Evolutionary conservation across 1,140 invertebrate genomes (phyloP), one percentile per base, ranked within the genome.

Genomic region (Drosophila cardini): DNA sequence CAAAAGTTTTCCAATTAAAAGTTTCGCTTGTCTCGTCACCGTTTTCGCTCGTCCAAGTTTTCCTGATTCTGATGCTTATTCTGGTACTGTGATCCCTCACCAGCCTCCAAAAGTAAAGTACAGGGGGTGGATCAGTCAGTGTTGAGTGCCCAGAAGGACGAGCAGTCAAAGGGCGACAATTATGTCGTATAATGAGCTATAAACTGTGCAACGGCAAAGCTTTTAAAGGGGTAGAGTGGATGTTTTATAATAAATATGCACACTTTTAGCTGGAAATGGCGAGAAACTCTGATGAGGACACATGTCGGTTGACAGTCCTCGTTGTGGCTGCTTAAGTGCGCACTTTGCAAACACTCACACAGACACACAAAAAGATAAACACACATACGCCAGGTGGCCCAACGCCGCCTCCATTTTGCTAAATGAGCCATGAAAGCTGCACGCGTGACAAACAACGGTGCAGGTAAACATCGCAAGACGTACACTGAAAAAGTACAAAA

Each of bases 1-100:
- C 83, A 81, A 77, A 86, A 86, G 70, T 86, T 86, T 86, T 86
- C 82, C 82, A 86, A 86, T 86, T 86, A 86, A 86, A 86, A 86
- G 71, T 86, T 86, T 78, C 50, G 72, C 38, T 56, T 56, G 68
- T 72, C 71, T 87, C 71, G 76, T 61, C 74, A 63, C 55, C 55
- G 34, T 43, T 56, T 10, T 38, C 53, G 40, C 9, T 46, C 26
- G 16, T 18, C 16, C 48, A 9, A 45, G 55, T 26, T 50, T 4
- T 45, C 8, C 30, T 53, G 55, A 15, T 67, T 62, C 61, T 45
- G 53, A 15, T 34, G 5, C 67, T 34, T 3, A 26, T 48, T 3
- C 45, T 45, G 32, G 10, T 48, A 6, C 13, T 30, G 43, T n/a
- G n/a, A n/a, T n/a, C n/a, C n/a, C n/a, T n/a, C 34, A 36, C 9